Conservation (phyloP, 2,888 invertebrate species). For the Erpobdella octoculata region DNA sequence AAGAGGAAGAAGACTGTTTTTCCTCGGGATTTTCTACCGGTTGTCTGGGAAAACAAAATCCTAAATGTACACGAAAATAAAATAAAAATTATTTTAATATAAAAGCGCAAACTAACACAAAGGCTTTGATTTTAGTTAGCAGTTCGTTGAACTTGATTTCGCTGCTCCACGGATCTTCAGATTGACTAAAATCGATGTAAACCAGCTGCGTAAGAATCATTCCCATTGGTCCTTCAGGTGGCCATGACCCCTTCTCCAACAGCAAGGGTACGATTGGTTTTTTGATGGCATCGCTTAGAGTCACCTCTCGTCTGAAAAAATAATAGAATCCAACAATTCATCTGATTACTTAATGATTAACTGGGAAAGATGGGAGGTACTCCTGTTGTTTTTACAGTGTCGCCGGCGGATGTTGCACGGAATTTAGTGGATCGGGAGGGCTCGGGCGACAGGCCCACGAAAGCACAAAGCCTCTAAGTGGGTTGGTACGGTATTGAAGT, state of each 20-base stretch:
- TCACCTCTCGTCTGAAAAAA: conserved; percentile 43
- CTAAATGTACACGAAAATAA: no score
- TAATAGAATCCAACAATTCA: no score
- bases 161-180: conserved; percentile 26
- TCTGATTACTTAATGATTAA: no score
- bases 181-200: conserved; percentile 43
- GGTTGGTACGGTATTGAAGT: no score
- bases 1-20: not conserved
- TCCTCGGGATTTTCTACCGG: conserved; percentile 40
- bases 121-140: not conserved
- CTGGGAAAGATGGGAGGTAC: no score
- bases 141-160: conserved; percentile 31
- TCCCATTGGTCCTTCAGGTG: conserved; percentile 49
- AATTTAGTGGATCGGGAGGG: no score
- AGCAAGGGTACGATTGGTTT: conserved; percentile 47
- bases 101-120: conserved; percentile 33
- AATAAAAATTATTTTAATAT: conserved; percentile 43
- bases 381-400: no score
- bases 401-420: no score
- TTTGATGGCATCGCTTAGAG: conserved; percentile 46
- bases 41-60: conserved; percentile 47
- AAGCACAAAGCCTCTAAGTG: no score
- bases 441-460: no score
- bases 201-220: conserved; percentile 46
- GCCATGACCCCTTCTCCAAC: conserved; percentile 46